phyloP scores from a whole-genome alignment of 2,888 invertebrate species.

The Sinhomidia bicolor region DNA sequence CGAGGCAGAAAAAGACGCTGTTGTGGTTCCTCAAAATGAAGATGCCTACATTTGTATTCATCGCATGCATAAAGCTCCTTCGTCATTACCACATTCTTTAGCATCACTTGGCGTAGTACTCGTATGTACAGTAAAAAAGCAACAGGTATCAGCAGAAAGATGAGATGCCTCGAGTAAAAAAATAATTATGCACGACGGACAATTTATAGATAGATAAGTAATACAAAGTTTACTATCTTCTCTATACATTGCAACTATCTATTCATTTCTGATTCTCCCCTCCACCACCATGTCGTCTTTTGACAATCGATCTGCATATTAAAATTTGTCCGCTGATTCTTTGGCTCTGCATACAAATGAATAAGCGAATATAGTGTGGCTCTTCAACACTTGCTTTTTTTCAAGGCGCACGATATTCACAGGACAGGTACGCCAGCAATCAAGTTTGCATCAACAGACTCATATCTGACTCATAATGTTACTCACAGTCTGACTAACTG shows the following conservation, averaged over 20 bases:
- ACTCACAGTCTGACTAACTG: constrained; percentile 19
- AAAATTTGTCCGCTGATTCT: constrained; percentile 2
- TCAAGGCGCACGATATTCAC: neutral
- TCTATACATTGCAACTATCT: neutral
- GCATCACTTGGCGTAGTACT: neutral
- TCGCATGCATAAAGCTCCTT: constrained; percentile 18
- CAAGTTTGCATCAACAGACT: constrained; percentile 5
- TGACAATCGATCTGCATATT: constrained; percentile 10
- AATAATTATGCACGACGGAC: neutral
- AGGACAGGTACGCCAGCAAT: neutral
- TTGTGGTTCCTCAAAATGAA: neutral
- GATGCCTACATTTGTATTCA: constrained; percentile 56
- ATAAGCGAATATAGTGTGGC: constrained; percentile 7
- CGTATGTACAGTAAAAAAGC: neutral
- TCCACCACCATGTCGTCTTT: neutral
- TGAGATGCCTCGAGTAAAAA: neutral
- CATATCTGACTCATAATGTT: neutral
- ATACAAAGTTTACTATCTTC: neutral
- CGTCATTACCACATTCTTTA: constrained; percentile 15
- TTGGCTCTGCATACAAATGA: constrained; percentile 9
- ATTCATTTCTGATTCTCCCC: too few species aligned
- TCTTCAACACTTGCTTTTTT: neutral
- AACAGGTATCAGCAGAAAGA: constrained; percentile 7
- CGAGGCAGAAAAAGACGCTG: constrained; percentile 24
- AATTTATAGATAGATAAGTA: constrained; percentile 13